Evolutionary conservation across 2,888 invertebrate species (phyloP), one percentile per base, ranked within the genome.

Genomic region (Sinodicranocentrus sp.): DNA sequence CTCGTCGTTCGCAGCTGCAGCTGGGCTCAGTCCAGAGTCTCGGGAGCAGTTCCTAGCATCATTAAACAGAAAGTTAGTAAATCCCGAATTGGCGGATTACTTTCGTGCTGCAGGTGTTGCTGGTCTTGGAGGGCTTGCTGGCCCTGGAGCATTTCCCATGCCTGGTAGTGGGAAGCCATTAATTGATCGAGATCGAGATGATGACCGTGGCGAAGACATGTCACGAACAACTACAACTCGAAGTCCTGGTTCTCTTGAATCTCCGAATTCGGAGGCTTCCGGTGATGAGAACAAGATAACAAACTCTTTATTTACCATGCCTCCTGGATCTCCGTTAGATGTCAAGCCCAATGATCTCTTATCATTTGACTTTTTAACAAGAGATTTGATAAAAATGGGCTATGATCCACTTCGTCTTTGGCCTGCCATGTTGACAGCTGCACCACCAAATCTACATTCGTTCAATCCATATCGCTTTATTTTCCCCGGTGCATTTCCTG

Each of bases 221-320:
- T 80, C 83, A 15, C 79, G 82, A 43, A 76, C 82, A 19, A 75
- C 84, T 0, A 82, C 84, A 23, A 72, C 85, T 21, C 28, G 87
- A 76, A 87, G 87, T 71, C 88, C 88, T 19, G 88, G 95, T 77
- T 95, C 95, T 0, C 95, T 96, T 0, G 96, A 96, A 89, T 95
- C 95, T 0, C 95, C 95, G 89, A 94, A 95, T 89, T 96, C 95
- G 19, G 95, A 95, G 87, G 94, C 95, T 19, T 95, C 95, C 0
- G 93, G 95, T 2, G 90, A 89, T 80, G 89, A 89, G 43, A 67
- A 88, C 85, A 82, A 85, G 83, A 86, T 73, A 26, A 84, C 85
- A 54, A 87, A 87, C 21, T 61, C 86, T 26, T 59, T 85, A 33
- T 87, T 88, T 79, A 83, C 84, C 65, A 80, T 87, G 71, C 88